Conservation (phyloP, 2,888 invertebrate genomes). For the Apeira syringaria region DNA sequence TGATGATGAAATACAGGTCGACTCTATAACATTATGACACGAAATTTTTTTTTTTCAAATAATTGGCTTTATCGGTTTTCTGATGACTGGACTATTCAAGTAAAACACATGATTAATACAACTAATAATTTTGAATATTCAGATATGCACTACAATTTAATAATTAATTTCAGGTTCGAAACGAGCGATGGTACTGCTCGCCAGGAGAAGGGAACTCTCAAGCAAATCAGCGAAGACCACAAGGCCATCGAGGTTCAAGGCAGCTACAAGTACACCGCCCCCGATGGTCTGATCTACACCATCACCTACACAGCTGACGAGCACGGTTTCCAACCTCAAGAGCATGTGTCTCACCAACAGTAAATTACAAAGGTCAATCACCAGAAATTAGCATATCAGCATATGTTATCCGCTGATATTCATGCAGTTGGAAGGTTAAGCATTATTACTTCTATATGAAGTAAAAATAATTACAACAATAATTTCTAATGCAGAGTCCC, state of each 20-base stretch:
- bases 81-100: no score
- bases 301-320: constrained; percentile 83
- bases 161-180: constrained; percentile 58
- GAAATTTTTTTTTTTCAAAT: no score
- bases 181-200: constrained; percentile 80
- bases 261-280: constrained; percentile 77
- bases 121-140: background rate
- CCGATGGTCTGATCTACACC: constrained; percentile 79
- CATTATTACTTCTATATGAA: no score
- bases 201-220: constrained; percentile 78
- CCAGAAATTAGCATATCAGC: background rate
- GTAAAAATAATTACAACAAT: no score
- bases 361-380: constrained; percentile 7
- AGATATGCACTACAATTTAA: background rate
- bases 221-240: constrained; percentile 76
- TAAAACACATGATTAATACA: no score
- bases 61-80: no score
- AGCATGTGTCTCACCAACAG: constrained; percentile 47
- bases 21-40: no score
- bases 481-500: no score
- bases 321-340: constrained; percentile 82
- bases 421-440: no score
- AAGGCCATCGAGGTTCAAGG: constrained; percentile 79
- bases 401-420: background rate
- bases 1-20: no score